Conservation (phyloP, 2,888 invertebrate species). For the Congeria kusceri region DNA sequence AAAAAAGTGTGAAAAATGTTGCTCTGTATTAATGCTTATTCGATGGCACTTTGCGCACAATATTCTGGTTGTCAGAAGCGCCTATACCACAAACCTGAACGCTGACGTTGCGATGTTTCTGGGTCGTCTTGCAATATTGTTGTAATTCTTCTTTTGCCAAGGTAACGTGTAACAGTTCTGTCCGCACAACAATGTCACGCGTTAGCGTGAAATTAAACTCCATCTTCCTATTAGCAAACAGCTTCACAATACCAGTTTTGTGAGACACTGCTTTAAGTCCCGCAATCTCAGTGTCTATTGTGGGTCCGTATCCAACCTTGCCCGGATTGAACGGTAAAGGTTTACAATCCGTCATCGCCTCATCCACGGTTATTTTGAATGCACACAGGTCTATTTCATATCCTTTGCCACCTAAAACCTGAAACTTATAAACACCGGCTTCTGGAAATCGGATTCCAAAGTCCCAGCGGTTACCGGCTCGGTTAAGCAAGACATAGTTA, state of each 20-base stretch:
- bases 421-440: slow-evolving; percentile 46
- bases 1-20: no score
- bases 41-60: no score
- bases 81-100: no score
- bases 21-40: no score
- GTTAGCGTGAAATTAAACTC: slow-evolving; percentile 40
- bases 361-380: slow-evolving; percentile 48
- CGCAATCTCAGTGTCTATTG: slow-evolving; percentile 42
- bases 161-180: slow-evolving; percentile 33
- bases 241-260: slow-evolving; percentile 42
- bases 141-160: slow-evolving; percentile 22
- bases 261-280: slow-evolving; percentile 61
- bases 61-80: no score
- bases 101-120: slow-evolving; percentile 23
- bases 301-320: slow-evolving; percentile 65
- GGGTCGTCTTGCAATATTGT: slow-evolving; percentile 20
- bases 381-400: slow-evolving; percentile 41
- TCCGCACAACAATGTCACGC: slow-evolving; percentile 24
- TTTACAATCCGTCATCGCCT: slow-evolving; percentile 38
- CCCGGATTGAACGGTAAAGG: slow-evolving; percentile 59
- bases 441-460: slow-evolving; percentile 50
- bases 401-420: slow-evolving; percentile 35
- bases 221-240: slow-evolving; percentile 27
- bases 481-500: slow-evolving; percentile 31
- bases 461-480: slow-evolving; percentile 29